A percentile compares a stretch with the other conserved stretches of the same genome.
Conservation (phyloP, 2,888 invertebrate species). For the Xanthorhoe designata region DNA sequence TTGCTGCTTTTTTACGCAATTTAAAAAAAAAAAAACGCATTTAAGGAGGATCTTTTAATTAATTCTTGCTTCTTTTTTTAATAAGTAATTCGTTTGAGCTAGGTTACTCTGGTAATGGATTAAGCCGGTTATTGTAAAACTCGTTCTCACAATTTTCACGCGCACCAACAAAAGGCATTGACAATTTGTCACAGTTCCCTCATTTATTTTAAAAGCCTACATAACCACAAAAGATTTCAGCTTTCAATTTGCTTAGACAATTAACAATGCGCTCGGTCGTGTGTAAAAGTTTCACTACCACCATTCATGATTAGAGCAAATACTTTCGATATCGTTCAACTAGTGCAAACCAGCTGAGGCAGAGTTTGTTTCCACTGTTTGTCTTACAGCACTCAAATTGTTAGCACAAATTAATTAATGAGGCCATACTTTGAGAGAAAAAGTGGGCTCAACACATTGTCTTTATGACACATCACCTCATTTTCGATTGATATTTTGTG, state of each 20-base stretch:
- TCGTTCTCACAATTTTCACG: constrained; percentile 1
- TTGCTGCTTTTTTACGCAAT: too few species aligned
- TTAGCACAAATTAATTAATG: background rate
- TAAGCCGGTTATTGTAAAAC: too few species aligned
- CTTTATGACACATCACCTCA: too few species aligned
- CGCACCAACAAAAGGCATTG: background rate
- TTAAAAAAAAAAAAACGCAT: too few species aligned
- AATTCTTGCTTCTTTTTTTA: too few species aligned
- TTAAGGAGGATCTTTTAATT: too few species aligned
- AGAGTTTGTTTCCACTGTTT: constrained; percentile 39
- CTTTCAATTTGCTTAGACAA: constrained; percentile 33
- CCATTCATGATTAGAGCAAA: constrained; percentile 31
- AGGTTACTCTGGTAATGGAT: too few species aligned
- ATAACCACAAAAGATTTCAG: constrained; percentile 15
- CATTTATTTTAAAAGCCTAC: background rate
- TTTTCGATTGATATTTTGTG: too few species aligned
- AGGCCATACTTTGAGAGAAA: too few species aligned
- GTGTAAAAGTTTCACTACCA: constrained; percentile 27
- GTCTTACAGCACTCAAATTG: background rate
- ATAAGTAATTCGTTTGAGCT: too few species aligned
- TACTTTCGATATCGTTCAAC: constrained; percentile 61
- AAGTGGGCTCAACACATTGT: too few species aligned
- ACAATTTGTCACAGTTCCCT: background rate
- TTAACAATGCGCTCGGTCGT: constrained; percentile 21
- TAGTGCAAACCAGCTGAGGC: constrained; percentile 36